Conservation (phyloP, 2,888 invertebrate genomes). For the Dicroscelio sp. region DNA sequence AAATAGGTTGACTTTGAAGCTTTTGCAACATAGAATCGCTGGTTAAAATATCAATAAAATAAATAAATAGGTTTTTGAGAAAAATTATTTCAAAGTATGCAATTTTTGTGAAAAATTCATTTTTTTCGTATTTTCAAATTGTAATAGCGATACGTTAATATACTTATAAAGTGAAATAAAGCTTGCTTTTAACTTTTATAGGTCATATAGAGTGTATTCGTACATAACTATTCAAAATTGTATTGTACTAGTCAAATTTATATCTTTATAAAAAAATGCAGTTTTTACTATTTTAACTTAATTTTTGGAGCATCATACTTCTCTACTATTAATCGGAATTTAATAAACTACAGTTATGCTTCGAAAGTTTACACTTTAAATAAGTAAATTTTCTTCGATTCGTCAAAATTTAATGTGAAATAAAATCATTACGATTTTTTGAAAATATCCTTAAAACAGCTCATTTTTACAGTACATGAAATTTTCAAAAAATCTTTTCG, state of each 20-base stretch:
- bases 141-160: neutral
- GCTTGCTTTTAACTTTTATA: neutral
- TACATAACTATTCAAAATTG: neutral
- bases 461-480: neutral
- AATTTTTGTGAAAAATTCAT: neutral
- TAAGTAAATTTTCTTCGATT: neutral
- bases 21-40: neutral
- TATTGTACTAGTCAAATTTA: too few relatives aligned
- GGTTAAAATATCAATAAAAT: neutral
- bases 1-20: neutral
- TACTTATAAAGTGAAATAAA: neutral
- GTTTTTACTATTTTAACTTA: neutral
- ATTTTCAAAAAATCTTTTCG: neutral
- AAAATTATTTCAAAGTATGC: neutral
- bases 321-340: neutral
- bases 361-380: neutral
- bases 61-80: constrained; percentile 6
- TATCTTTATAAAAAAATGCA: neutral
- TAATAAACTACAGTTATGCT: neutral
- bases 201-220: neutral
- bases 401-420: neutral
- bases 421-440: neutral
- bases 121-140: neutral
- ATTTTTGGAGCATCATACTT: too few relatives aligned
- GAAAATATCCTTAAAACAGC: neutral